Evolutionary conservation across 2,888 invertebrate genomes (phyloP).

Genomic region (Dasysyrphus albostriatus): DNA sequence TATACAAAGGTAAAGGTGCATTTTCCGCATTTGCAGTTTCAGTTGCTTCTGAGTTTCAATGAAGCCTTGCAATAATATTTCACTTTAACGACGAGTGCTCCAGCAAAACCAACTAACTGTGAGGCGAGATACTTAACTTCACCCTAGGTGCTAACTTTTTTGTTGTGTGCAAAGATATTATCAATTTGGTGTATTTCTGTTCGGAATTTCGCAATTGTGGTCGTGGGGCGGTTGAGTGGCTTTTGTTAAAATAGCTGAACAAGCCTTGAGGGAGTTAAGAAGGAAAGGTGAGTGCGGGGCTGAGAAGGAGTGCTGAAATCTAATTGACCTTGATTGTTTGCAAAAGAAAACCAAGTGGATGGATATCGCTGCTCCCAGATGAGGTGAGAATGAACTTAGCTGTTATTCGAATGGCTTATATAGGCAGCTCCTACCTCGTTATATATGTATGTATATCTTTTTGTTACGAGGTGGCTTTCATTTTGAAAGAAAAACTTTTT

Average conservation of each 20-base stretch:
- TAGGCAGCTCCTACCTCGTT: not conserved
- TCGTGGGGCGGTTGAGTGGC: not conserved
- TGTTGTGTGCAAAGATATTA: slow-evolving; percentile 11
- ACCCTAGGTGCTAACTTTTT: slow-evolving; percentile 32
- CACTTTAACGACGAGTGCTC: slow-evolving; percentile 17
- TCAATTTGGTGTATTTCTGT: slow-evolving; percentile 25
- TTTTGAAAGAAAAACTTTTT: slow-evolving; percentile 13
- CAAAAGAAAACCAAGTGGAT: slow-evolving; percentile 13
- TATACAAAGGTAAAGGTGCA: slow-evolving; percentile 18
- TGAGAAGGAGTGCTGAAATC: slow-evolving; percentile 9
- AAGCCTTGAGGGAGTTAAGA: slow-evolving; percentile 7
- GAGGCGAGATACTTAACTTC: slow-evolving; percentile 31
- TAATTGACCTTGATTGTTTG: slow-evolving; percentile 71
- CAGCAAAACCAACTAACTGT: slow-evolving; percentile 37
- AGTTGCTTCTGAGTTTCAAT: slow-evolving; percentile 47
- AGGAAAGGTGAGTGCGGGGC: not conserved
- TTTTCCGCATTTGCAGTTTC: slow-evolving; percentile 21
- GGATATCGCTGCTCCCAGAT: not conserved
- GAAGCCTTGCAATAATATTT: slow-evolving; percentile 64
- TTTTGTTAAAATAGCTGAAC: slow-evolving; percentile 27
- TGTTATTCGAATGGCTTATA: slow-evolving; percentile 11
- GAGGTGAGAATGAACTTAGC: slow-evolving; percentile 23
- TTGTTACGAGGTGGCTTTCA: not conserved
- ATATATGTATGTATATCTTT: not conserved
- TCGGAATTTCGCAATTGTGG: not conserved